Evolutionary conservation across 2,888 invertebrate species (phyloP).

Genomic region (Ectemnius lituratus): DNA sequence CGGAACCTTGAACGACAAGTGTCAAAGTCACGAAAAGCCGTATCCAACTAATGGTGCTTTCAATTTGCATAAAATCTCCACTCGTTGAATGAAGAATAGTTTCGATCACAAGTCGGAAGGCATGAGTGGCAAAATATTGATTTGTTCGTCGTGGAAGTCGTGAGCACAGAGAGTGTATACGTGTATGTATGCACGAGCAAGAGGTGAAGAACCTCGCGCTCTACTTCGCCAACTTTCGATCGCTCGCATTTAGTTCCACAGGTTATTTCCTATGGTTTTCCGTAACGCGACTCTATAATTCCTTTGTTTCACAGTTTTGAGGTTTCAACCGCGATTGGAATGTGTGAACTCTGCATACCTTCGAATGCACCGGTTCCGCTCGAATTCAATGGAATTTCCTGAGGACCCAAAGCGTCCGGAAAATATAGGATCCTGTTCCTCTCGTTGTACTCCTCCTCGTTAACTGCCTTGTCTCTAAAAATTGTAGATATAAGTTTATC

Average conservation of each 20-base stretch:
- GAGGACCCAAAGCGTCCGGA: slow-evolving; percentile 51
- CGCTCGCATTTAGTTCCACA: slow-evolving; percentile 27
- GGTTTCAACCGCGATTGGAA: background rate
- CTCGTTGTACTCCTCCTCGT: slow-evolving; percentile 65
- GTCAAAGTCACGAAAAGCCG: background rate
- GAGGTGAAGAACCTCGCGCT: slow-evolving; percentile 75
- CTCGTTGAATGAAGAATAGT: background rate
- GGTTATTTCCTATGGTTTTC: slow-evolving; percentile 27
- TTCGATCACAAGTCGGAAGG: slow-evolving; percentile 39
- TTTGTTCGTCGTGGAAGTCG: slow-evolving; percentile 61
- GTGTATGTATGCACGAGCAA: slow-evolving; percentile 35
- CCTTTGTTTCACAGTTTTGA: background rate
- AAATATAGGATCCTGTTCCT: slow-evolving; percentile 62
- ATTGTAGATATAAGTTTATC: too few relatives aligned
- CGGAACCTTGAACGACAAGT: background rate
- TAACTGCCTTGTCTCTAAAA: slow-evolving; percentile 67
- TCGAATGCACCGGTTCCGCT: slow-evolving; percentile 33
- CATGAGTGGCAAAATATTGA: slow-evolving; percentile 67
- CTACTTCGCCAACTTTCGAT: slow-evolving; percentile 62
- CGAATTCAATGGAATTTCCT: slow-evolving; percentile 54
- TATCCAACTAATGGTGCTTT: background rate
- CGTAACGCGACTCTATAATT: background rate
- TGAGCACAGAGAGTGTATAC: slow-evolving; percentile 28
- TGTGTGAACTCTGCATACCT: slow-evolving; percentile 14
- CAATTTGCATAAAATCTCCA: background rate